These are phyloP conservation scores for Pemphigus obesinymphae DNA, from an alignment of 1,140 invertebrate genomes.

Conservation along the genomic window DNA sequence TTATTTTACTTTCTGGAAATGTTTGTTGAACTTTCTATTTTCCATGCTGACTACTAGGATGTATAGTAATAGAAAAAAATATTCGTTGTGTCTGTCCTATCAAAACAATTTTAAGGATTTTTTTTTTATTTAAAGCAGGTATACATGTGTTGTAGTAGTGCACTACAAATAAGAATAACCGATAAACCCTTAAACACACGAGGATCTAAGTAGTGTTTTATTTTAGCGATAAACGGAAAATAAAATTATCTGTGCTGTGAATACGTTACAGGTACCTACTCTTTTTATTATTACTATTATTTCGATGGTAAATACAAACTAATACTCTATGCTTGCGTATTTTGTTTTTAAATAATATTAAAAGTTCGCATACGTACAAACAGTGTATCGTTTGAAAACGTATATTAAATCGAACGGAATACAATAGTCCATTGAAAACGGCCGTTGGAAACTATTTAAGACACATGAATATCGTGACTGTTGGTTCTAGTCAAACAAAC, in stretches of 20 bases:
- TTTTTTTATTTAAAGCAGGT: not conserved
- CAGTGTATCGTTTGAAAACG: not conserved
- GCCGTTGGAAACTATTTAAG: conserved; percentile 18
- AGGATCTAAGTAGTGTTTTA: not conserved
- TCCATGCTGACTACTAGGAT: too few species aligned
- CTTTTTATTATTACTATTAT: not conserved
- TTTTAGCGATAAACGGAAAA: not conserved
- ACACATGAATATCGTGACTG: conserved; percentile 16
- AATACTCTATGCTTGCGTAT: not conserved
- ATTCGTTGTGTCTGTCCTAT: not conserved
- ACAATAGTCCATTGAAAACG: conserved; percentile 35
- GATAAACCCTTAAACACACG: not conserved
- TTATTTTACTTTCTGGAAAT: too few species aligned
- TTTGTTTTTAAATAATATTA: not conserved
- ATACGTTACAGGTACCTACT: too few species aligned
- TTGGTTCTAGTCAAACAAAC: not conserved
- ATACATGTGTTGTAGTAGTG: not conserved
- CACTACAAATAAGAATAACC: not conserved
- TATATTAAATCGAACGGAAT: conserved; percentile 16
- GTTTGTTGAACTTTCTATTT: too few species aligned
- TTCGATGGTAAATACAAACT: too few species aligned
- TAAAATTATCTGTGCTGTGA: not conserved
- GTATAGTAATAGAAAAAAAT: too few species aligned
- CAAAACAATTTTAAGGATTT: not conserved
- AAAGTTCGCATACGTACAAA: not conserved